Evolutionary conservation across 2,113 vertebrate species (phyloP), one percentile per base, ranked within the genome.

Genomic region (Rhynchomys soricoides): DNA sequence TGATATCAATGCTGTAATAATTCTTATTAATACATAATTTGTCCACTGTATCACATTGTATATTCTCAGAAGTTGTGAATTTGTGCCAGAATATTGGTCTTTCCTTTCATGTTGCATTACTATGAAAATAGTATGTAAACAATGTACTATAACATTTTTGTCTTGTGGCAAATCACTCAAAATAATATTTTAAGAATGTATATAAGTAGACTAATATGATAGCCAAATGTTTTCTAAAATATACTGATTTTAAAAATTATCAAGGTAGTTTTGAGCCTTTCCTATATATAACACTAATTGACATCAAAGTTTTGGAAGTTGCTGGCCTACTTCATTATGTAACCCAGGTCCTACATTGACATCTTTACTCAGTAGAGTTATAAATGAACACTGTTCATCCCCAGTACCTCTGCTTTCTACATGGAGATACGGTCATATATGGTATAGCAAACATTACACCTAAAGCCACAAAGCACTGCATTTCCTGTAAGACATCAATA

Each of bases 391-490:
- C 4, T 79, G 31, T 21, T 43, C 40, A 37, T 40, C 45, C 4
- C 29, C 48, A 48, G 31, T 79, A 17, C 8, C 17, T 55, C 9
- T 52, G 31, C 16, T 21, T 55, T 31, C 50, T 79, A 52, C 29
- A 52, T 37, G 3, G 2, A 22, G 19, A 31, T 40, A 24, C 68
- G 31, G 2, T 21, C 7, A 31, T 6, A 3, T 1, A 21, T 10
- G 0, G 5, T 9, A 4, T 0, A 43, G 15, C 1, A 74, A 55
- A 75, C n/a, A 48, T 66, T 45, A 10, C 5, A 5, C 3, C 45
- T 31, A 1, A 31, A 74, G 2, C 5, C 45, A 75, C 7, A 89
- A 68, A 86, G 24, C 75, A 10, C 11, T 21, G 22, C 74, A 4
- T 59, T 64, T 74, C n/a, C 48, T 1, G 9, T 62, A 19, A 24